A percentile compares a stretch with the other conserved stretches of the same genome.
Evolutionary conservation across 1,140 invertebrate genomes (phyloP).

Genomic region (Latrodectus geometricus): DNA sequence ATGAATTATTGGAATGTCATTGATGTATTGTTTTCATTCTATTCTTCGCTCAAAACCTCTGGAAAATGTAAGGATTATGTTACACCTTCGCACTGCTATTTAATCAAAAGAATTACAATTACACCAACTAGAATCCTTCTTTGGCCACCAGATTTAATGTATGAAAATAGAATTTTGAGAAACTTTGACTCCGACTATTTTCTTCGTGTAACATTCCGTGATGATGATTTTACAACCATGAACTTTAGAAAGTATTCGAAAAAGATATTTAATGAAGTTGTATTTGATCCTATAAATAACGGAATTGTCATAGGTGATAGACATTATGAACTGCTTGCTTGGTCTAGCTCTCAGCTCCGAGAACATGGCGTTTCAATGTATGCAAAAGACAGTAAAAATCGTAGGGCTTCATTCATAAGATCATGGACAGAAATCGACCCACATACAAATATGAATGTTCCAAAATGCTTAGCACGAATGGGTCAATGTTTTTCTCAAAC

Average conservation of each 20-base stretch:
- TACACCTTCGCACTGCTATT: constrained; percentile 17
- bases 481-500: constrained; percentile 61
- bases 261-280: not conserved
- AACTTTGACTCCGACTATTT: constrained; percentile 61
- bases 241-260: constrained; percentile 1
- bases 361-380: constrained; percentile 61
- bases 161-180: constrained; percentile 54
- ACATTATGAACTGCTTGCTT: constrained; percentile 53
- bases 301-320: constrained; percentile 40
- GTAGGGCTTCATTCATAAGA: constrained; percentile 62
- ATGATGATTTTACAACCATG: constrained; percentile 56
- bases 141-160: constrained; percentile 55
- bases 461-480: constrained; percentile 65
- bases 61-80: not conserved
- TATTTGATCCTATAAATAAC: not conserved
- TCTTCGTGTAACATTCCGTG: constrained; percentile 58
- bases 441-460: constrained; percentile 62
- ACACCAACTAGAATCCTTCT: constrained; percentile 60
- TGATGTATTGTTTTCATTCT: too few relatives aligned
- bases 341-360: constrained; percentile 55
- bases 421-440: constrained; percentile 66
- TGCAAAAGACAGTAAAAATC: constrained; percentile 34
- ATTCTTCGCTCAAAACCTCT: too few relatives aligned
- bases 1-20: too few relatives aligned
- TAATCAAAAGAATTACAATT: constrained; percentile 49